Conservation (phyloP, 2,888 invertebrate genomes). For the Caenorhabditis macrosperma region DNA sequence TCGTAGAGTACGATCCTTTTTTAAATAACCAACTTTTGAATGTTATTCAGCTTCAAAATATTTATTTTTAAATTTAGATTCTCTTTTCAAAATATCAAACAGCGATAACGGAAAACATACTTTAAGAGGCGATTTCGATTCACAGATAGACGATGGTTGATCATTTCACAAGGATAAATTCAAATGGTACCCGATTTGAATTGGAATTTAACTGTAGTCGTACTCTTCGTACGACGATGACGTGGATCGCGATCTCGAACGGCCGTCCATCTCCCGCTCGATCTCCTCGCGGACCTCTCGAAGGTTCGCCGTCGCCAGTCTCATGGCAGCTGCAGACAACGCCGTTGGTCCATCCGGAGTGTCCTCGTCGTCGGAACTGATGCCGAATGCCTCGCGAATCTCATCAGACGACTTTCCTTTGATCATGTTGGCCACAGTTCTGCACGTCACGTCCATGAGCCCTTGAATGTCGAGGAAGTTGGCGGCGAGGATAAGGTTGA, state of each 20-base stretch:
- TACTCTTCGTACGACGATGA: neutral
- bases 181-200: neutral
- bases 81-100: no score
- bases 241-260: neutral
- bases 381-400: neutral
- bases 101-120: no score
- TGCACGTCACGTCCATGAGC: neutral
- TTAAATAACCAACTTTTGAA: no score
- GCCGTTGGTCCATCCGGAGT: neutral
- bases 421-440: slow-evolving; percentile 1
- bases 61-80: no score
- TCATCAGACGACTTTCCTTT: neutral
- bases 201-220: neutral
- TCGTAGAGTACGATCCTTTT: no score
- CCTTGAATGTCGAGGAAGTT: neutral
- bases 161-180: neutral
- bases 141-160: no score
- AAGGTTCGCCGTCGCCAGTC: neutral
- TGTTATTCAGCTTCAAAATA: no score
- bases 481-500: neutral
- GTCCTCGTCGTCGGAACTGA: neutral
- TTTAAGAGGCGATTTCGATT: no score
- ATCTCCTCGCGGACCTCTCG: neutral
- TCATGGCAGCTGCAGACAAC: neutral
- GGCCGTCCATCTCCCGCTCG: neutral